Percentiles rank a stretch among this genome's conserved stretches.
These are phyloP conservation scores for Drosophila baimaii DNA, from an alignment of 1,140 invertebrate species.

Conservation along the genomic window DNA sequence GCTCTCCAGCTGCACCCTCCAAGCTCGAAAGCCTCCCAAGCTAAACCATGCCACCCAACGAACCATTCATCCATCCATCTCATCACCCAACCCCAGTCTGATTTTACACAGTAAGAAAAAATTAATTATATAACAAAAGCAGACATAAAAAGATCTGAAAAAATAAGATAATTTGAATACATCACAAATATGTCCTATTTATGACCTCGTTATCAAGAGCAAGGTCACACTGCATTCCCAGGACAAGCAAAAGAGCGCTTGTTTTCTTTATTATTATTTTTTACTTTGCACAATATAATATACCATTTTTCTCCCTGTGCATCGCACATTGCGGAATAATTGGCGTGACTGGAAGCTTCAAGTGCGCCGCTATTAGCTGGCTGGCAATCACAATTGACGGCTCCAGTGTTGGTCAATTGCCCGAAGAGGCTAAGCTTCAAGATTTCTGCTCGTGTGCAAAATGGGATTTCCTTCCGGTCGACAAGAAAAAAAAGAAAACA, in stretches of 20 bases:
- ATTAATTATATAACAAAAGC: too few species aligned
- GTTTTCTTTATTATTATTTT: too few species aligned
- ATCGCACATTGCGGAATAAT: slow-evolving; percentile 72
- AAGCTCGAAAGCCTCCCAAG: slow-evolving; percentile 17
- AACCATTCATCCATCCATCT: slow-evolving; percentile 48
- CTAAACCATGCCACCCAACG: slow-evolving; percentile 46
- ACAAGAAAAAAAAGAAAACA: slow-evolving; percentile 4
- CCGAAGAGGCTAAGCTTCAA: slow-evolving; percentile 48
- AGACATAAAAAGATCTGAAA: neutral
- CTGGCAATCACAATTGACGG: slow-evolving; percentile 76
- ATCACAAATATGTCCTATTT: neutral
- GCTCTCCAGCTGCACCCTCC: slow-evolving; percentile 52
- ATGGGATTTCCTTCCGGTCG: slow-evolving; percentile 72
- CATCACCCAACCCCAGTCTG: slow-evolving; percentile 24
- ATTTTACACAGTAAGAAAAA: slow-evolving; percentile 1
- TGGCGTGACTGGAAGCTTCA: slow-evolving; percentile 45
- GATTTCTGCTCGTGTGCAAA: slow-evolving; percentile 52
- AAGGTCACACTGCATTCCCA: neutral
- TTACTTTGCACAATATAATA: neutral
- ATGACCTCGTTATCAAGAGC: neutral
- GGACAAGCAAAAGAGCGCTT: neutral
- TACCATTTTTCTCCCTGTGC: slow-evolving; percentile 15
- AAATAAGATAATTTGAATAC: neutral
- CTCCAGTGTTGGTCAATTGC: slow-evolving; percentile 68
- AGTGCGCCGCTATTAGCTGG: slow-evolving; percentile 67